These are phyloP conservation scores for Brachylomia viminalis DNA, from an alignment of 2,888 invertebrate species.

Conservation along the genomic window DNA sequence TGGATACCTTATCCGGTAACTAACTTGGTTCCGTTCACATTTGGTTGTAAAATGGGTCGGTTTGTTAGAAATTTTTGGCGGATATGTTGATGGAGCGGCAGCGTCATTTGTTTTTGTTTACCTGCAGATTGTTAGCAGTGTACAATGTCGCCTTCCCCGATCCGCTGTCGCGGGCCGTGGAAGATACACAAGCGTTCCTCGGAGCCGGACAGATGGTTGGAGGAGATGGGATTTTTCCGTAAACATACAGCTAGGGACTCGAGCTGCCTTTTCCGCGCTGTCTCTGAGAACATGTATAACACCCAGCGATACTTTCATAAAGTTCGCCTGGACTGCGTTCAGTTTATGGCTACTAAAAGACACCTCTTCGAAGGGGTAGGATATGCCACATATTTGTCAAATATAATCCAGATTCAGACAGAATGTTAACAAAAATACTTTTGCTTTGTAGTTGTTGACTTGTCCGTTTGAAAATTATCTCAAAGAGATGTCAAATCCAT, in stretches of 20 bases:
- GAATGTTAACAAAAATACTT: constrained; percentile 69
- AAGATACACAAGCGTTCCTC: constrained; percentile 87
- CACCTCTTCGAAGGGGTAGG: constrained; percentile 92
- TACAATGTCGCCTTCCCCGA: constrained; percentile 87
- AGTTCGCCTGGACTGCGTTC: constrained; percentile 93
- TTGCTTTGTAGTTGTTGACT: constrained; percentile 90
- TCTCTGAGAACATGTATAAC: constrained; percentile 95
- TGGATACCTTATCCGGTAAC: constrained; percentile 43
- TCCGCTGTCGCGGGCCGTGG: constrained; percentile 88
- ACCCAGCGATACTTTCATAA: constrained; percentile 93
- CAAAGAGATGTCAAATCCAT: constrained; percentile 92
- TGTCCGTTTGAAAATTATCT: constrained; percentile 92
- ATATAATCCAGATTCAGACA: constrained; percentile 47
- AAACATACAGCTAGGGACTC: constrained; percentile 97
- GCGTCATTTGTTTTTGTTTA: constrained; percentile 90
- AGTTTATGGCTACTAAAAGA: constrained; percentile 92
- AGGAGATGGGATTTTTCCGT: constrained; percentile 94
- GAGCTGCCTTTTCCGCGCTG: constrained; percentile 96
- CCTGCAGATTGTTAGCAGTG: constrained; percentile 86
- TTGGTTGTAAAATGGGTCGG: constrained; percentile 45
- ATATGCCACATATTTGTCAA: constrained; percentile 62
- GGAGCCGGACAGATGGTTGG: constrained; percentile 94
- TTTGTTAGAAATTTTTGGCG: constrained; percentile 56
- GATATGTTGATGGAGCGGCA: constrained; percentile 65
- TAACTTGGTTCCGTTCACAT: constrained; percentile 43